Evolutionary conservation across 1,140 invertebrate genomes (phyloP), one percentile per base, ranked within the genome.

Genomic region (Zaprionus africanus): DNA sequence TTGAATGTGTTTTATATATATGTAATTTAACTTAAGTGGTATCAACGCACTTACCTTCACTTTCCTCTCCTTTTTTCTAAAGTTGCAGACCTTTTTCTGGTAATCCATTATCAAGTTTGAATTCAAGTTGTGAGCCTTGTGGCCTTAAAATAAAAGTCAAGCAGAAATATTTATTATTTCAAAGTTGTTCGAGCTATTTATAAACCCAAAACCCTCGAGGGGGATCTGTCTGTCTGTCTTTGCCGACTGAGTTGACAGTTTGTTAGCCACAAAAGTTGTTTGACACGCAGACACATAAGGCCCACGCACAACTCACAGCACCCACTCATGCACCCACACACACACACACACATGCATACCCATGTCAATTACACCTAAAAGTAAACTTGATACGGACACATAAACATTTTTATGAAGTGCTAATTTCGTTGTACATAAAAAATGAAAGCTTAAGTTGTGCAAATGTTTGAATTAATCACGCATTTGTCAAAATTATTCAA

Each of bases 401-500:
- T 22, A 34, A 26, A 28, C 36, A 49, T 62, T 74, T 76, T 81
- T 81, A 88, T 85, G 72, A 61, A 79, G 81, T 88, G 85, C 67
- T 85, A 90, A 88, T 85, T 79, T 79, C 73, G 72, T 56, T 71
- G 68, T 78, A 56, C 63, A 78, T 84, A 76, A 83, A 74, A 87
- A 90, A 88, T 71, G 26, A 66, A 72, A 63, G 78, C 62, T 67
- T 61, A 69, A 82, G 77, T 75, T 87, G 69, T 46, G 56, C 64
- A 78, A 87, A 88, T 90, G 78, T 60, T 84, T 90, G 84, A 84
- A 84, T 73, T 90, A 90, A 90, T 90, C 85, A 81, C 85, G 79
- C 79, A 90, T 82, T 85, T 88, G 85, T 81, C 81, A 84, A 88
- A 88, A 84, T 90, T 88, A 88, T 88, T 88, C 78, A 84, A 88